These are phyloP conservation scores for Calephelis virginiensis DNA, from an alignment of 1,140 invertebrate species.

Conservation along the genomic window DNA sequence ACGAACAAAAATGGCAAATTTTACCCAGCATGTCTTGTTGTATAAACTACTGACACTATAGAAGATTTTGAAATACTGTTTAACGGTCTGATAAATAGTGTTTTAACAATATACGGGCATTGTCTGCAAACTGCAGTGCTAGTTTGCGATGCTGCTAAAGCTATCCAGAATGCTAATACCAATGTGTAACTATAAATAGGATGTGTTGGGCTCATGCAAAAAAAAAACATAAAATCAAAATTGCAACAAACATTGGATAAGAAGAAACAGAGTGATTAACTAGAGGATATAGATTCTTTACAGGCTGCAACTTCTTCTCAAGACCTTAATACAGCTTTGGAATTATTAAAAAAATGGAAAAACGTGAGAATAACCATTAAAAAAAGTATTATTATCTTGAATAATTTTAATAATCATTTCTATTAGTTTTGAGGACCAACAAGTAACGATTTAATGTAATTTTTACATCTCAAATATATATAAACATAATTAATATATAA, in stretches of 20 bases:
- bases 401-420: no score
- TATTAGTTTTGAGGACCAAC: no score
- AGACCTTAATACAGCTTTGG: not conserved
- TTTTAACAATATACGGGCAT: not conserved
- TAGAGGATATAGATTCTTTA: conserved; percentile 31
- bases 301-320: not conserved
- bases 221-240: conserved; percentile 1
- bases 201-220: not conserved
- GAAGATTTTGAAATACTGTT: no score
- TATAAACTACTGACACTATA: no score
- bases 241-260: conserved; percentile 9
- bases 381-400: no score
- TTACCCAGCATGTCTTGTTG: no score
- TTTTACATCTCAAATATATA: no score
- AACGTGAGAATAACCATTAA: not conserved
- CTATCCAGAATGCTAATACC: not conserved
- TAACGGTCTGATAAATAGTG: no score
- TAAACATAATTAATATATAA: no score
- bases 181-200: not conserved
- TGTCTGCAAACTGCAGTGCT: not conserved
- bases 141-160: no score
- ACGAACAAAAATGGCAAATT: not conserved
- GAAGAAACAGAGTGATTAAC: conserved; percentile 26
- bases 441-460: no score
- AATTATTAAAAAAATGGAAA: not conserved